These are phyloP conservation scores for Artemia sinica DNA, from an alignment of 2,888 invertebrate species.

Conservation along the genomic window DNA sequence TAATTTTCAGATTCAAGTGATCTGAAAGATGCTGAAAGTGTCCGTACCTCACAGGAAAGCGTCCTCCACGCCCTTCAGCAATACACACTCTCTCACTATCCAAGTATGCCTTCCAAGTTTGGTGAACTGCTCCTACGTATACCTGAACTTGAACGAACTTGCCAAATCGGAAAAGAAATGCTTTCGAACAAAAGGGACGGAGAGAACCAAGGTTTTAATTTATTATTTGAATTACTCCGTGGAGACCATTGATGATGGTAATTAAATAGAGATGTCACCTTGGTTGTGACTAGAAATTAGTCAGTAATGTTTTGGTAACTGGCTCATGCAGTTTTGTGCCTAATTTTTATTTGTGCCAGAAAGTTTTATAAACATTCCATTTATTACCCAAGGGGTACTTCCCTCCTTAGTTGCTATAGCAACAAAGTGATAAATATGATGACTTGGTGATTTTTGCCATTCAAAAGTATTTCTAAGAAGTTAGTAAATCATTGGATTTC, in stretches of 20 bases:
- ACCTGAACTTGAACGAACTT: constrained; percentile 83
- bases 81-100: constrained; percentile 77
- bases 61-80: constrained; percentile 77
- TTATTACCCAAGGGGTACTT: too few relatives aligned
- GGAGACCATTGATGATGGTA: constrained; percentile 61
- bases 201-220: constrained; percentile 50
- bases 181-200: constrained; percentile 67
- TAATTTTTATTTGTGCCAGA: too few relatives aligned
- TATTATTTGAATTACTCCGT: constrained; percentile 82
- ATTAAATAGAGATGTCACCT: not conserved
- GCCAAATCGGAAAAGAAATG: constrained; percentile 88
- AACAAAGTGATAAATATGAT: too few relatives aligned
- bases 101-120: constrained; percentile 82
- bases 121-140: constrained; percentile 79
- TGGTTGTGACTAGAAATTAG: not conserved
- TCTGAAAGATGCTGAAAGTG: constrained; percentile 78
- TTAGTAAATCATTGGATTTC: too few relatives aligned
- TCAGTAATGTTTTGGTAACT: not conserved
- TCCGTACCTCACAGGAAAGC: constrained; percentile 81
- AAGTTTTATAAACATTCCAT: too few relatives aligned
- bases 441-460: too few relatives aligned
- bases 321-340: not conserved
- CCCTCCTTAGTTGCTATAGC: too few relatives aligned
- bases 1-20: constrained; percentile 61
- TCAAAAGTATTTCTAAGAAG: too few relatives aligned